Percentiles rank a stretch among this genome's conserved stretches.
phyloP scores from a whole-genome alignment of 2,888 invertebrate genomes.

The Temnothorax ravouxi region DNA sequence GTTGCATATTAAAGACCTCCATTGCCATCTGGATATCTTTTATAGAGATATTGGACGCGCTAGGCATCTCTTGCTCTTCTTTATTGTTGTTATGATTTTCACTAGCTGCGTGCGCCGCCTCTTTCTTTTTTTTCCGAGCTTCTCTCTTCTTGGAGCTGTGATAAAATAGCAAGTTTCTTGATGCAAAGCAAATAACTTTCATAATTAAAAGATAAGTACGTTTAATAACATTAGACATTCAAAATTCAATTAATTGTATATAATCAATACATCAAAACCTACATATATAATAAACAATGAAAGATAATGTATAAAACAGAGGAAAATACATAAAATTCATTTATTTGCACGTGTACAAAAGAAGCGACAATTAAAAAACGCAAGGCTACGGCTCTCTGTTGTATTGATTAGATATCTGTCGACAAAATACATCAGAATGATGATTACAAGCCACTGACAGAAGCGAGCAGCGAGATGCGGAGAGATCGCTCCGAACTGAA shows the following conservation, averaged over 20 bases:
- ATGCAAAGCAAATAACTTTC: not conserved
- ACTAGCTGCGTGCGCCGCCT: conserved; percentile 80
- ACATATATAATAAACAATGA: not conserved
- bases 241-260: not conserved
- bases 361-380: not conserved
- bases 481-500: not conserved
- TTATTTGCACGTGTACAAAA: not conserved
- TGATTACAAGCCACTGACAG: not conserved
- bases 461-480: not conserved
- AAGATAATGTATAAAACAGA: not conserved
- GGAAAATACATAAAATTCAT: not conserved
- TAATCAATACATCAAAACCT: not conserved
- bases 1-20: conserved; percentile 93
- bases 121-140: conserved; percentile 85
- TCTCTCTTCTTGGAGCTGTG: conserved; percentile 87
- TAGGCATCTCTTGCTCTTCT: conserved; percentile 80
- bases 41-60: conserved; percentile 89
- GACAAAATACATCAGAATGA: conserved; percentile 4
- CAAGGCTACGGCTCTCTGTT: not conserved
- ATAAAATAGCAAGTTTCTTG: not conserved
- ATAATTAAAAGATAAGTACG: not conserved
- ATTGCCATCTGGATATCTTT: conserved; percentile 94
- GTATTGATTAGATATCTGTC: conserved; percentile 8
- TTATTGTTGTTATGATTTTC: conserved; percentile 80
- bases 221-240: not conserved